Evolutionary conservation across 2,888 invertebrate genomes (phyloP), one percentile per base, ranked within the genome.

Genomic region (Petrolisthes cinctipes): DNA sequence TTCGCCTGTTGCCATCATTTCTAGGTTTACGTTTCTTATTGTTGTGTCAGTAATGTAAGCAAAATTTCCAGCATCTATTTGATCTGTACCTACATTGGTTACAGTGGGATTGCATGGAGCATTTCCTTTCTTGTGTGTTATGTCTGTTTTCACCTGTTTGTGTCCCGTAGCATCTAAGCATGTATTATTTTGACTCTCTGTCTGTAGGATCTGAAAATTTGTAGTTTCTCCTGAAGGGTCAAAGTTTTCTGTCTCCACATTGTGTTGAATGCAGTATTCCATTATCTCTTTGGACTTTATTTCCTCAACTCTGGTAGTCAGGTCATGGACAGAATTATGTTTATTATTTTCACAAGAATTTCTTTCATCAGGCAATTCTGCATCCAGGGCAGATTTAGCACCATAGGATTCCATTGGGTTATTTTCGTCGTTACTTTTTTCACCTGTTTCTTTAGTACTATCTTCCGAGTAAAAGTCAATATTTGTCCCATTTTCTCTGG

Each of bases 401-500:
- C 20, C 71, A 6, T 11, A 71, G 71, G 71, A n/a, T 11, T 71
- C 20, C 71, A n/a, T 6, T 20, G 1, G 17, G n/a, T 20, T n/a
- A 6, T 20, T n/a, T 20, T 71, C 71, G 6, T 71, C 20, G n/a
- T 17, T 20, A 71, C 6, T 2, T n/a, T n/a, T 71, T 20, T 71
- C n/a, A n/a, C 20, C 71, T 71, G 71, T n/a, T 20, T 37, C 37
- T 37, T 11, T 5, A 75, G 75, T 3, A 56, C 23, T 75, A 23
- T 56, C 83, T n/a, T 53, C 23, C 75, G 57, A 20, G 6, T 23
- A 17, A 9, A 54, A 23, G 23, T 56, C 75, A 23, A 37, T 54
- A 75, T 14, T 14, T 9, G 37, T 37, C 14, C 68, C 73, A 56
- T 85, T 85, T 80, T 85, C 85, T 80, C 0, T 85, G 51, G 53